Base-by-base conservation (phyloP, 2,797 vertebrate species). In the Todus mexicanus region DNA sequence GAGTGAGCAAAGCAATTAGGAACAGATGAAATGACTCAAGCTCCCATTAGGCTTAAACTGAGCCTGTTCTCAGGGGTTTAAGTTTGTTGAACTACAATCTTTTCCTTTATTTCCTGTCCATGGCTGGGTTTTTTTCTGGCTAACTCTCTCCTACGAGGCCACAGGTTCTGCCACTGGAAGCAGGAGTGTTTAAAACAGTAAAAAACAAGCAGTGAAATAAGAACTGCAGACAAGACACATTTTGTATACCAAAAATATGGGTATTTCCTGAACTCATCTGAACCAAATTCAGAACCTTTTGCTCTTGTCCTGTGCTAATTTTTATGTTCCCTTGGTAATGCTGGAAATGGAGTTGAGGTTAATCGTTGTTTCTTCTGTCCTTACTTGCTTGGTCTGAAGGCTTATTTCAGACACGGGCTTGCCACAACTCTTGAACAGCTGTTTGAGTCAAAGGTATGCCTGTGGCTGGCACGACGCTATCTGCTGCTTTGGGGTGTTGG, bases 1-100 rank as follows among this genome's bases (percentile, higher is more conserved):
- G 65, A 86, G 90, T 70, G 79, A 93, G 76, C 87, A 94, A 95
- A 94, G 73, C 92, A 92, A 85, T 95, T 95, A 93, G 87, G 84
- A 96, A 73, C 63, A 87, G 70, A 81, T 84, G 51, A 94, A 96
- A 91, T 86, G 79, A 90, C 79, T 94, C 79, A 70, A 71, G 71
- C 33, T 95, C 76, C 92, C 75, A 47, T 93, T 84, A 91, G 93
- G 74, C 73, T 92, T 91, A 87, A 84, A 76, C 12, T 0, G 12
- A 81, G 51, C 43, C 78, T 48, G 22, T 75, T 83, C 53, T 78
- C 37, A 81, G 47, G 21, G 89, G 72, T 87, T 81, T n/a, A 35
- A 78, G 40, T 61, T 85, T 60, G 25, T 85, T 57, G 71, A 84
- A 87, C 60, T 75, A 69, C 40, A n/a, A 0, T 71, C 27, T 85